Conservation (phyloP, 53 echinoderm and acorn worm genomes). For the Paracentrotus lividus region DNA sequence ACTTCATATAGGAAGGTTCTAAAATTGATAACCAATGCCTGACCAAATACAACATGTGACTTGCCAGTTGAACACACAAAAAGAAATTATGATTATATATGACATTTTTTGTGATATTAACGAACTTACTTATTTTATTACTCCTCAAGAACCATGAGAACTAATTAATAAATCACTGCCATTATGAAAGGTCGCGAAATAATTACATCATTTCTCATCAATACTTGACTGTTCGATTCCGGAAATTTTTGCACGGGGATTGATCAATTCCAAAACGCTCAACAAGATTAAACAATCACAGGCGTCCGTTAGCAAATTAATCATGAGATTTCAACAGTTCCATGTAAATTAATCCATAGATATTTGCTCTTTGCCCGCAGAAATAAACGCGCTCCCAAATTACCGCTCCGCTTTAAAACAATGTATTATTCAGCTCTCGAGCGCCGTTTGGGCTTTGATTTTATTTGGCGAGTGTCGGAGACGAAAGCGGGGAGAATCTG, state of each 20-base stretch:
- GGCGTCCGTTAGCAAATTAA: conserved; percentile 5
- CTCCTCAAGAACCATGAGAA: too few species aligned
- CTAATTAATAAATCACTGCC: too few species aligned
- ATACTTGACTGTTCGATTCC: background rate
- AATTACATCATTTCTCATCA: background rate
- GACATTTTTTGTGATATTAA: too few species aligned
- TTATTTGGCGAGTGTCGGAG: background rate
- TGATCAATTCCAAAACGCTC: background rate
- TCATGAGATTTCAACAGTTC: background rate
- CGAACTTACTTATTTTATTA: too few species aligned
- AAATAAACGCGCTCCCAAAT: background rate
- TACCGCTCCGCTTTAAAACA: background rate
- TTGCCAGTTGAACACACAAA: too few species aligned
- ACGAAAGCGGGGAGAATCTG: background rate
- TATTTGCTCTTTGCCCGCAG: background rate
- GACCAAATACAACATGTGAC: too few species aligned
- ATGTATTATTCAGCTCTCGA: background rate
- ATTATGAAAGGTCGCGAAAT: too few species aligned
- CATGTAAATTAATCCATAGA: conserved; percentile 18
- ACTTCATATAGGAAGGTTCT: too few species aligned
- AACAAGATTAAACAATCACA: conserved; percentile 31
- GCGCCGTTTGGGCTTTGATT: background rate
- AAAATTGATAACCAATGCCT: too few species aligned
- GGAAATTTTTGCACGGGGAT: conserved; percentile 18
- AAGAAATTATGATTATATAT: too few species aligned